Percentiles rank a stretch among this genome's conserved stretches.
phyloP scores from a whole-genome alignment of 2,113 vertebrate species.

The Charina bottae region DNA sequence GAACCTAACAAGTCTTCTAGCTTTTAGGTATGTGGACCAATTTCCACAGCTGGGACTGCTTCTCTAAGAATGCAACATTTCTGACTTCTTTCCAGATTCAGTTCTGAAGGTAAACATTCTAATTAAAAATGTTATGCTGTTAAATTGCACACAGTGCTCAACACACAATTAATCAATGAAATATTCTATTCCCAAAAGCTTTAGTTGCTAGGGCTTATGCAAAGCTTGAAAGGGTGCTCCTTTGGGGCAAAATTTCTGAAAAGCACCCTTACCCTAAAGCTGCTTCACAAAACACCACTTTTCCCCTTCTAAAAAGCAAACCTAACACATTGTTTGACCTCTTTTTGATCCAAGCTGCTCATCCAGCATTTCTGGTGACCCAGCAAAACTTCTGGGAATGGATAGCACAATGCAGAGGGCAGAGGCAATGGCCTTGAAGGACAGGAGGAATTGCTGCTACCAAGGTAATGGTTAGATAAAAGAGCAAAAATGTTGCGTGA shows the following conservation, averaged over 20 bases:
- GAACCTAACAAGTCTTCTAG: background rate
- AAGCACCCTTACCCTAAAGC: background rate
- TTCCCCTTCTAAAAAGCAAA: background rate
- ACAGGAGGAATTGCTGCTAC: background rate
- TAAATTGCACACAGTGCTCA: background rate
- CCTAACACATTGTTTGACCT: background rate
- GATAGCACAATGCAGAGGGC: background rate
- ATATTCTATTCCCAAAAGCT: background rate
- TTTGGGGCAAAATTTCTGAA: background rate
- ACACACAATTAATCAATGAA: background rate
- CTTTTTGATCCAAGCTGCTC: background rate
- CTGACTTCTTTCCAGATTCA: background rate
- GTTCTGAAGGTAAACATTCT: background rate
- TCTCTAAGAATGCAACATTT: background rate
- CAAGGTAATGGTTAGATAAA: background rate
- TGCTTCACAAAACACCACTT: background rate
- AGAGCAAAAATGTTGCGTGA: background rate
- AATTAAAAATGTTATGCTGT: background rate
- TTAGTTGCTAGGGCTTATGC: background rate
- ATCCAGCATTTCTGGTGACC: background rate
- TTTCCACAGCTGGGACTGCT: background rate
- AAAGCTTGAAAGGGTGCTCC: background rate
- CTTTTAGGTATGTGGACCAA: background rate
- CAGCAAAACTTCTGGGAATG: background rate
- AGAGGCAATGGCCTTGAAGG: background rate